Base-by-base conservation (phyloP, 2,113 vertebrate genomes). In the Psittacus erithacus region DNA sequence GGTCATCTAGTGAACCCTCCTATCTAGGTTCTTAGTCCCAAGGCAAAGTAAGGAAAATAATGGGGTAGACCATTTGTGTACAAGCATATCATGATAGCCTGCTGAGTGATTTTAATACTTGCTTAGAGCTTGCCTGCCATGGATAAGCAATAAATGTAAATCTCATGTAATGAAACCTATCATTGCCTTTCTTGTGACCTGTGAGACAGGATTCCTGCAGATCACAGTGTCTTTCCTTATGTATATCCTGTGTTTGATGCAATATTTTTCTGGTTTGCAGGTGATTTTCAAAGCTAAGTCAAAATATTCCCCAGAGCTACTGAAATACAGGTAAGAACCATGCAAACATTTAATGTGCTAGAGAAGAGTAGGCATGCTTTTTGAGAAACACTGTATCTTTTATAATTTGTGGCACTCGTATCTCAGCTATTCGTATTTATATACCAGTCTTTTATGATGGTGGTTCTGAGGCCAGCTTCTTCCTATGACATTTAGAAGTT, bases 251-350 rank as follows among this genome's bases (percentile, higher is more conserved):
- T 50, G 22, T 71, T 73, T 93, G 73, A 93, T 84, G 76, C 60
- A 71, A 19, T 90, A 13, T 73, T 83, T 89, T 92, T 82, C 76
- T 94, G 24, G 95, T 93, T 97, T 95, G 64, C 98, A 99, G 99
- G 99, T 99, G 86, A 98, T 99, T 96, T 99, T 99, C 96, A 99
- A 99, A 97, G 99, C 99, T 57, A 99, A 99, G 97, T 99, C 99
- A 17, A 99, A 99, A 92, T 99, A 99, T 73, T 98, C 98, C 81
- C 99, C 99, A 80, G 99, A 99, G 90, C 98, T 99, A 80, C 97
- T 99, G 93, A 98, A 98, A 96, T 99, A 99, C 97, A 98, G 99
- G 99, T 99, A 97, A 98, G 98, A 97, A 71, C 63, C 77, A 20
- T 22, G 13, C 4, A 63, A 70, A 63, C 2, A 4, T 50, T 78